phyloP scores from a whole-genome alignment of 2,113 vertebrate species.

The Fregata magnificens region DNA sequence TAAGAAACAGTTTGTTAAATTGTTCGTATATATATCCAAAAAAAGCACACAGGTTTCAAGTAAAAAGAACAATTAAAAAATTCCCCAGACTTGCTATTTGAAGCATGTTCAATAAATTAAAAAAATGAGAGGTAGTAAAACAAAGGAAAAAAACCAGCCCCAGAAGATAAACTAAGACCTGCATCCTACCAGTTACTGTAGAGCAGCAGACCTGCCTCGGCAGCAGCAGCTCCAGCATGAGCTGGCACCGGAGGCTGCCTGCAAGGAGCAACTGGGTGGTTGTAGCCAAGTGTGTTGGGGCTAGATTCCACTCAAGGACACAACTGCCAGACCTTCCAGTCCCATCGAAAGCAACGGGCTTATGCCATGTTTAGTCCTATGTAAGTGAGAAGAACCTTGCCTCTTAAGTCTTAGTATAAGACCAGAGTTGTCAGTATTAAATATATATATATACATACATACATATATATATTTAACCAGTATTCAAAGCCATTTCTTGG shows the following conservation, averaged over 20 bases:
- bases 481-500: slow-evolving; percentile 53
- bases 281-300: background rate
- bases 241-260: background rate
- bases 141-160: slow-evolving; percentile 71
- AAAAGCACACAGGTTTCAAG: slow-evolving; percentile 75
- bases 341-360: background rate
- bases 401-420: slow-evolving; percentile 65
- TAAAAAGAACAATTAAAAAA: slow-evolving; percentile 79
- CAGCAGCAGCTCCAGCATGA: background rate
- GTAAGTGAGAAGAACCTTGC: slow-evolving; percentile 27
- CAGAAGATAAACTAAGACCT: slow-evolving; percentile 43
- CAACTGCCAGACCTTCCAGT: background rate
- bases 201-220: background rate
- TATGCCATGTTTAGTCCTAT: background rate
- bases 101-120: slow-evolving; percentile 81
- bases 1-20: slow-evolving; percentile 76
- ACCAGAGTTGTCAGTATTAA: slow-evolving; percentile 61
- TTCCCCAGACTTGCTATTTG: slow-evolving; percentile 63
- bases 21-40: slow-evolving; percentile 72
- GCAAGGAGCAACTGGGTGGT: background rate
- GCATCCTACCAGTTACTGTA: background rate
- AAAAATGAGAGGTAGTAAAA: slow-evolving; percentile 81
- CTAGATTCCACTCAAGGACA: slow-evolving; percentile 20
- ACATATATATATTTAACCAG: slow-evolving; percentile 58
- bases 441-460: slow-evolving; percentile 31